A percentile compares a stretch with the other conserved stretches of the same genome.
These are phyloP conservation scores for Geotrypetes seraphini DNA, from an alignment of 2,797 vertebrate genomes.

Conservation along the genomic window DNA sequence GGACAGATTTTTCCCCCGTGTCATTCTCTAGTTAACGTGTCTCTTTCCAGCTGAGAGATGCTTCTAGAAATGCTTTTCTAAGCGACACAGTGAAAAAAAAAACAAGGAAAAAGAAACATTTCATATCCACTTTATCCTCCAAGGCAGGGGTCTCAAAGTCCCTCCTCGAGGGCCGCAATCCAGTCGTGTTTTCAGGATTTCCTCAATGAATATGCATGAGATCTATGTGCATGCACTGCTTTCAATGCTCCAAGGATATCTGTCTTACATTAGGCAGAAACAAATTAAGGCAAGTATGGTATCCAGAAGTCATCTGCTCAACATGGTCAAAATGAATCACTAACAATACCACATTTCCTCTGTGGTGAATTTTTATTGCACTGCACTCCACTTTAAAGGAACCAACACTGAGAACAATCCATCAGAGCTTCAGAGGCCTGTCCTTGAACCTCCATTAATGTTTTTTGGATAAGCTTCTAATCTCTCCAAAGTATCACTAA, in stretches of 20 bases:
- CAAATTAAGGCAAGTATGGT: slow-evolving; percentile 18
- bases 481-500: slow-evolving; percentile 25
- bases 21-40: too few species aligned
- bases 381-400: slow-evolving; percentile 32
- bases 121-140: slow-evolving; percentile 15
- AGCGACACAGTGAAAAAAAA: too few species aligned
- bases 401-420: too few species aligned
- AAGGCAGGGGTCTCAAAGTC: too few species aligned
- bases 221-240: too few species aligned
- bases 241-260: slow-evolving; percentile 24
- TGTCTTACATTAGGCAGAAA: slow-evolving; percentile 18
- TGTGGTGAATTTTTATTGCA: slow-evolving; percentile 29
- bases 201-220: too few species aligned
- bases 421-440: slow-evolving; percentile 30
- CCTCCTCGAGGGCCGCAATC: too few species aligned
- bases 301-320: slow-evolving; percentile 30
- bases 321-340: slow-evolving; percentile 33
- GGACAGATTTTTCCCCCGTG: too few species aligned
- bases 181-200: too few species aligned
- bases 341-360: slow-evolving; percentile 29
- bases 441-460: slow-evolving; percentile 33
- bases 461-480: slow-evolving; percentile 27
- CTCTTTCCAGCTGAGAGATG: too few species aligned
- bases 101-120: too few species aligned
- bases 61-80: too few species aligned